A percentile compares a stretch with the other conserved stretches of the same genome.
Evolutionary conservation across 1,140 invertebrate genomes (phyloP).

Genomic region (Galleria mellonella): DNA sequence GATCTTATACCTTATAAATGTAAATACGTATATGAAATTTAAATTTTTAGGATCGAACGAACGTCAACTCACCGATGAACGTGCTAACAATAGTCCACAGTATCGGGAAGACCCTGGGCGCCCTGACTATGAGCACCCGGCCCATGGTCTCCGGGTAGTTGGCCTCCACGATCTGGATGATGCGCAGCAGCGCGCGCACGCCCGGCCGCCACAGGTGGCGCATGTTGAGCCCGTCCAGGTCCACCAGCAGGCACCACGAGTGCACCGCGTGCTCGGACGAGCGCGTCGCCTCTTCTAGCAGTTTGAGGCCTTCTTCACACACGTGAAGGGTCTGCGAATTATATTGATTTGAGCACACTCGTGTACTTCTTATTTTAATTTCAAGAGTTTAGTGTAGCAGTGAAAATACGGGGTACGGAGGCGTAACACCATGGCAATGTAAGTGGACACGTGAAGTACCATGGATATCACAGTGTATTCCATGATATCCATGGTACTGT

Average conservation of each 20-base stretch:
- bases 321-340: conserved; percentile 83
- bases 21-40: too few relatives aligned
- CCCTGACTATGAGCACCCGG: conserved; percentile 88
- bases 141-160: conserved; percentile 98
- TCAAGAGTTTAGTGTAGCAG: too few relatives aligned
- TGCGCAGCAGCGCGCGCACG: conserved; percentile 90
- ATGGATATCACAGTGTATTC: too few relatives aligned
- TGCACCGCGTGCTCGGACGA: conserved; percentile 85
- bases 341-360: too few relatives aligned
- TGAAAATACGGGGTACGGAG: too few relatives aligned
- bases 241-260: conserved; percentile 93
- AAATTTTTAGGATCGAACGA: too few relatives aligned
- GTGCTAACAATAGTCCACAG: conserved; percentile 97
- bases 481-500: too few relatives aligned
- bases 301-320: conserved; percentile 88
- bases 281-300: conserved; percentile 89
- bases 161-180: conserved; percentile 96
- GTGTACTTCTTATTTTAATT: too few relatives aligned
- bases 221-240: conserved; percentile 96
- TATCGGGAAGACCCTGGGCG: conserved; percentile 95
- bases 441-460: too few relatives aligned
- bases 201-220: conserved; percentile 96
- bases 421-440: too few relatives aligned
- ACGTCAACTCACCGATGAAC: conserved; percentile 86
- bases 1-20: too few relatives aligned